Base-by-base conservation (phyloP, 2,797 vertebrate species). In the Mus minutoides region DNA sequence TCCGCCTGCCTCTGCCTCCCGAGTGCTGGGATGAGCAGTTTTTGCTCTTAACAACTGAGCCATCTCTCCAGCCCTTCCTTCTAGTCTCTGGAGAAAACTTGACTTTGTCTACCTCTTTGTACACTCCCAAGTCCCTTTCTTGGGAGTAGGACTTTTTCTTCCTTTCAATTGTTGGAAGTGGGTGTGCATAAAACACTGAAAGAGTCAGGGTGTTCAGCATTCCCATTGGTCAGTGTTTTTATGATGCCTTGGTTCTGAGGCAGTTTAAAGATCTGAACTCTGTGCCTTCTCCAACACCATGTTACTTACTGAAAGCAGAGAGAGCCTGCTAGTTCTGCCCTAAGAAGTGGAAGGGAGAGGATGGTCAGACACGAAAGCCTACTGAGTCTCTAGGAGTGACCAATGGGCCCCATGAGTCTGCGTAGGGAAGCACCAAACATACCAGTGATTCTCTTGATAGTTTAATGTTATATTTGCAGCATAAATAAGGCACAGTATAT, bases 401-500 rank as follows among this genome's bases (percentile, higher is more conserved):
- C 52, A 52, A 2, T 14, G 26, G 34, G 84, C 69, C 76, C n/a
- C 71, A 40, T 21, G 56, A 71, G 67, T 67, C n/a, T 78, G n/a
- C 58, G 75, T 12, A 95, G 37, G 64, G 76, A 98, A 95, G 93
- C 95, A 98, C 82, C 88, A 97, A 89, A 97, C 97, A 67, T 40
- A 88, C 94, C 90, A 95, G 92, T 73, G 85, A 6, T 69, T 96
- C 97, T 98, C 97, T 98, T 93, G 97, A 98, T 97, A 98, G 96
- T 99, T 99, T 98, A 98, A 98, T 98, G 98, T 98, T 97, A 98
- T 97, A 98, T 97, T 97, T 98, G 98, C 98, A 98, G 98, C 98
- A 99, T 98, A 98, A 98, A 99, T 99, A 99, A 99, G 98, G 98
- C 98, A 98, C 98, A 97, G 98, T 98, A 98, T 98, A 98, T 98